These are phyloP conservation scores for Acanthochromis polyacanthus DNA, from an alignment of 2,113 vertebrate genomes.

Conservation along the genomic window DNA sequence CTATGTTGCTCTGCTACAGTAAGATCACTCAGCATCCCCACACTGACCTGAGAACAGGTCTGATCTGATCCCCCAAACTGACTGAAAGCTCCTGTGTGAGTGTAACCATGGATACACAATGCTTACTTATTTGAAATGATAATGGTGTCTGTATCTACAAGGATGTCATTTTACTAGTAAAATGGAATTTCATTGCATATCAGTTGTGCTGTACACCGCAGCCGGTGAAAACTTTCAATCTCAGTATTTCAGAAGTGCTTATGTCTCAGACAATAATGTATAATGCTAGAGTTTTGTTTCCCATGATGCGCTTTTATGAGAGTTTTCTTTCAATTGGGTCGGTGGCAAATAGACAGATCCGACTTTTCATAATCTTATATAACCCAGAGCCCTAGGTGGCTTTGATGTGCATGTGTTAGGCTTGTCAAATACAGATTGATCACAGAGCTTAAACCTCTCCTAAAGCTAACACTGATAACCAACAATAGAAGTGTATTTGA, in stretches of 20 bases:
- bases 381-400: constrained; percentile 38
- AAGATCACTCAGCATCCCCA: background rate
- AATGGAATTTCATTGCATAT: background rate
- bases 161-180: constrained; percentile 1
- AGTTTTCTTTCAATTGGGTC: constrained; percentile 57
- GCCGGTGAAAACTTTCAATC: constrained; percentile 25
- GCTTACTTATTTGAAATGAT: too few relatives aligned
- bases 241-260: constrained; percentile 16
- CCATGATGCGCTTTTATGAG: constrained; percentile 16
- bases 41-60: background rate
- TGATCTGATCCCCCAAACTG: background rate
- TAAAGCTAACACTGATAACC: constrained; percentile 16
- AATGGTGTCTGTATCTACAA: background rate
- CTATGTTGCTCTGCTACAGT: background rate
- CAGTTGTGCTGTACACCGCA: background rate
- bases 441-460: constrained; percentile 32
- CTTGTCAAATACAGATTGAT: constrained; percentile 43
- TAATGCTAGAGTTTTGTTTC: constrained; percentile 9
- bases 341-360: constrained; percentile 44
- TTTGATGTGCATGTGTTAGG: constrained; percentile 35
- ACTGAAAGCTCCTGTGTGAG: background rate
- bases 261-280: constrained; percentile 2
- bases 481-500: constrained; percentile 21
- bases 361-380: constrained; percentile 51
- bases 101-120: too few relatives aligned